Conservation (phyloP, 2,113 vertebrate genomes). For the Diadophis punctatus region DNA sequence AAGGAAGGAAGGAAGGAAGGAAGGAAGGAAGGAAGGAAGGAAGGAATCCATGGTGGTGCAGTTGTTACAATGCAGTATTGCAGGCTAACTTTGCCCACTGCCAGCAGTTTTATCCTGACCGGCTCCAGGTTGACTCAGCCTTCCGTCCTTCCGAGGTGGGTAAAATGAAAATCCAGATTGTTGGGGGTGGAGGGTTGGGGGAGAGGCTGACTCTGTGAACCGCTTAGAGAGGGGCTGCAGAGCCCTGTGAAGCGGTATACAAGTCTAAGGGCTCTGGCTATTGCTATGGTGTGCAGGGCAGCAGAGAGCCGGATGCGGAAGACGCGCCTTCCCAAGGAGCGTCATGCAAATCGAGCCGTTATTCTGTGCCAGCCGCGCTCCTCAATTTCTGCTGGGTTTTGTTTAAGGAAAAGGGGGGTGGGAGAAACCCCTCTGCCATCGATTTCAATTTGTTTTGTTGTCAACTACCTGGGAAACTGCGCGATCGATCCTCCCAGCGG, state of each 20-base stretch:
- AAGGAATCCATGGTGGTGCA: not conserved
- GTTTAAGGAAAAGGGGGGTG: not conserved
- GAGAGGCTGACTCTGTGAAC: not conserved
- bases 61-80: not conserved
- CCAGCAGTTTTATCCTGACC: not conserved
- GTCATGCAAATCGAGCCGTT: conserved; percentile 67
- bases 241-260: accelerated
- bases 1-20: too few species aligned
- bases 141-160: not conserved
- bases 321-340: conserved; percentile 48
- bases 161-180: not conserved
- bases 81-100: not conserved
- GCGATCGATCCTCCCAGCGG: conserved; percentile 36
- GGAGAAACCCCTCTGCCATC: conserved; percentile 7
- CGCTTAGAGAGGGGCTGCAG: too few species aligned
- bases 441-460: conserved; percentile 72
- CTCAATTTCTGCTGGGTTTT: not conserved
- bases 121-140: not conserved
- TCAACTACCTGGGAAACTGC: conserved; percentile 68
- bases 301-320: conserved; percentile 25
- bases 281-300: not conserved
- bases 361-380: conserved; percentile 47
- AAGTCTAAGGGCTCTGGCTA: too few species aligned
- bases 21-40: too few species aligned
- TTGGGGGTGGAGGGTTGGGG: too few species aligned